Evolutionary conservation across 1,140 invertebrate species (phyloP).

Genomic region (Anadara kagoshimensis): DNA sequence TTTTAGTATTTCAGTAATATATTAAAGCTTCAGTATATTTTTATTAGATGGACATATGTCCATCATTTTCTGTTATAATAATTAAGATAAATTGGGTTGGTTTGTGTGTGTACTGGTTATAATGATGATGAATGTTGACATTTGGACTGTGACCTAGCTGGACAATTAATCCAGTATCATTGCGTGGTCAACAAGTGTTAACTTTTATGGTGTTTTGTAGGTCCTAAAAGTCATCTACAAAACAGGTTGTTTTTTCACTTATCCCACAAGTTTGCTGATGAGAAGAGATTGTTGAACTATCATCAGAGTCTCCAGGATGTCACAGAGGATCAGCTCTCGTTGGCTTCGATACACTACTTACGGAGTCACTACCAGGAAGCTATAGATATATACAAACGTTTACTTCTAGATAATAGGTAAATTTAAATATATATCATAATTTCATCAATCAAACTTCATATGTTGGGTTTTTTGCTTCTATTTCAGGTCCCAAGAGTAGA

Average conservation of each 20-base stretch:
- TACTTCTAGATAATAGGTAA: slow-evolving; percentile 92
- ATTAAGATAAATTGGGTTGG: too few relatives aligned
- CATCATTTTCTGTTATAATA: too few relatives aligned
- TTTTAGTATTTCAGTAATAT: too few relatives aligned
- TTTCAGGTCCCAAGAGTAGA: background rate
- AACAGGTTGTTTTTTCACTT: slow-evolving; percentile 93
- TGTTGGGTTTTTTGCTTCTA: background rate
- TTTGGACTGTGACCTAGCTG: too few relatives aligned
- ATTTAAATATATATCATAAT: background rate
- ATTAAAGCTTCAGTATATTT: too few relatives aligned
- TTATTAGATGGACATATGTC: too few relatives aligned
- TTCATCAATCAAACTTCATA: background rate
- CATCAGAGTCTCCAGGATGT: slow-evolving; percentile 90
- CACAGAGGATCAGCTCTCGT: slow-evolving; percentile 94
- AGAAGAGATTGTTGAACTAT: slow-evolving; percentile 86
- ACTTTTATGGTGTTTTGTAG: slow-evolving; percentile 55
- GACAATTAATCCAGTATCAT: too few relatives aligned
- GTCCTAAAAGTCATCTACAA: slow-evolving; percentile 74
- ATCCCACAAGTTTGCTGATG: slow-evolving; percentile 93
- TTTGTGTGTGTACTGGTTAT: too few relatives aligned
- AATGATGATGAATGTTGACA: too few relatives aligned
- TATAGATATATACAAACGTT: slow-evolving; percentile 98
- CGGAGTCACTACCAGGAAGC: slow-evolving; percentile 98
- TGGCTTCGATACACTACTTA: slow-evolving; percentile 97
- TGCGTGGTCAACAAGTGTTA: too few relatives aligned